phyloP scores from a whole-genome alignment of 2,797 vertebrate genomes.

The Sitta carolinensis region DNA sequence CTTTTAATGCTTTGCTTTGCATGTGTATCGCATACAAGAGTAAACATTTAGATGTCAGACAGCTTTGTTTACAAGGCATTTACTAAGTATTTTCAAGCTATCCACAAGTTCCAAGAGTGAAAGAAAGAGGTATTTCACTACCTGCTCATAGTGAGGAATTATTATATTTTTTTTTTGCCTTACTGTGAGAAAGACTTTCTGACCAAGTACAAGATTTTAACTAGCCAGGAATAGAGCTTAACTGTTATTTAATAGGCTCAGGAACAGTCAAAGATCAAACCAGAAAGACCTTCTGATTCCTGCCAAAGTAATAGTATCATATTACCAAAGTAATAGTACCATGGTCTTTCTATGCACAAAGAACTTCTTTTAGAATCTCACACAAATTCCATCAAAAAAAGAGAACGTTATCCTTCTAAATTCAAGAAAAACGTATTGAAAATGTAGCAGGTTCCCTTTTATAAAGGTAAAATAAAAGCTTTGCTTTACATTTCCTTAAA shows the following conservation, averaged over 20 bases:
- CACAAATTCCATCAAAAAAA: neutral
- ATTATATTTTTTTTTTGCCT: neutral
- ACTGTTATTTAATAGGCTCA: constrained; percentile 25
- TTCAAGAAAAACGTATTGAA: neutral
- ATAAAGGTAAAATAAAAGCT: neutral
- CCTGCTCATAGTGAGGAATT: neutral
- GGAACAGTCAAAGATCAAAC: constrained; percentile 32
- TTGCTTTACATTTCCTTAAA: constrained; percentile 2
- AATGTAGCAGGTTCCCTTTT: constrained; percentile 1
- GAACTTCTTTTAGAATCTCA: neutral
- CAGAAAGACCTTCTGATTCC: neutral
- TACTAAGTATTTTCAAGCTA: neutral
- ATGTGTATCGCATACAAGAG: neutral
- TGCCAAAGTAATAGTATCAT: neutral
- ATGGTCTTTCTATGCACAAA: neutral
- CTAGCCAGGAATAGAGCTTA: constrained; percentile 24
- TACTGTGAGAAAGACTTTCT: neutral
- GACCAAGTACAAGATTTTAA: constrained; percentile 31
- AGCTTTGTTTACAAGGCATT: neutral
- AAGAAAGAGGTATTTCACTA: neutral
- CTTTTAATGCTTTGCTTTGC: neutral
- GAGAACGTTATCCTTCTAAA: constrained; percentile 16
- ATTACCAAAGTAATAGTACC: neutral
- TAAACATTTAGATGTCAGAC: neutral
- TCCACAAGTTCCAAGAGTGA: neutral